Evolutionary conservation across 1,140 invertebrate species (phyloP), one percentile per base, ranked within the genome.

Genomic region (Drosophila serrata): DNA sequence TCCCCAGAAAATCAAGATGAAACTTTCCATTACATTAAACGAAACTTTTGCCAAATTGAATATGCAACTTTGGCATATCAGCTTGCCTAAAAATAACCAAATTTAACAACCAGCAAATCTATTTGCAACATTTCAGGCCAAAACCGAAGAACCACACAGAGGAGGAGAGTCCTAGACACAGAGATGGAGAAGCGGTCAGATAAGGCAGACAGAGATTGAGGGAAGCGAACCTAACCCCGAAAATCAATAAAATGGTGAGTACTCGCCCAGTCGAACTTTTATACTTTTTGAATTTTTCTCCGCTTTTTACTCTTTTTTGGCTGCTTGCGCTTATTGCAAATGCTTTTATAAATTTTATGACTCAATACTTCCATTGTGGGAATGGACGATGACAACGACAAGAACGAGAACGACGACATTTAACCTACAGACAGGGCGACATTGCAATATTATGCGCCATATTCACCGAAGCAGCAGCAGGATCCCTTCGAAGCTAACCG

Each of bases 191-290:
- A 17, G 51, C 33, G 22, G 15, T 53, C 59, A 53, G 61, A 65
- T 68, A 29, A 27, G 19, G 33, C 51, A 53, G 45, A 43, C 39
- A 39, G 49, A 57, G 51, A 59, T 42, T 29, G 42, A 40, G 53
- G 37, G 11, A 58, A 77, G 48, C 46, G 48, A 75, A 69, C 65
- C 39, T 45, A 75, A 60, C 58, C 58, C 64, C 62, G 48, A 88
- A 88, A 88, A 88, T 88, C 85, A 77, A 88, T 88, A 88, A 88
- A 84, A 88, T 84, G 85, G 84, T 88, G 75, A 88, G 84, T 90
- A 90, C 85, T 80, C 61, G 63, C 48, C 55, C 65, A 56, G 84
- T 22, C 61, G 65, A 61, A 79, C 68, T 69, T 51, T 29, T 27
- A 22, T 19, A 22, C 53, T 33, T 43, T 29, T 40, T 17, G 15